phyloP scores from a whole-genome alignment of 2,113 vertebrate species.

The Vimba vimba region DNA sequence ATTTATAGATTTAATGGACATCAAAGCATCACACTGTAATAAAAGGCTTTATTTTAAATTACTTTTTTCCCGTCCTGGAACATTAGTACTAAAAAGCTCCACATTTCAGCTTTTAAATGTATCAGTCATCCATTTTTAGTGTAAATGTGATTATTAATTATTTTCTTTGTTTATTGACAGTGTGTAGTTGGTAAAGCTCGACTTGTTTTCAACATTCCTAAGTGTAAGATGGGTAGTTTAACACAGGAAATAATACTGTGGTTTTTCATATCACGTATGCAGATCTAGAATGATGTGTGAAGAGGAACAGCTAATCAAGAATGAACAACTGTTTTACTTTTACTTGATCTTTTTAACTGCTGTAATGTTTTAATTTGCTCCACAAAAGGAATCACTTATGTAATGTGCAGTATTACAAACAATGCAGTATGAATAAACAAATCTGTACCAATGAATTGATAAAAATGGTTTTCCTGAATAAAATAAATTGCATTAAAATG shows the following conservation, averaged over 20 bases:
- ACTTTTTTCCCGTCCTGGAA: neutral
- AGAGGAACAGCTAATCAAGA: neutral
- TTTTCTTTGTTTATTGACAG: neutral
- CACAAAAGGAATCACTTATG: neutral
- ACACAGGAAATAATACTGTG: slow-evolving; percentile 2
- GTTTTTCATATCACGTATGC: neutral
- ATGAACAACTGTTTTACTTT: slow-evolving; percentile 26
- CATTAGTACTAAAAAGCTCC: neutral
- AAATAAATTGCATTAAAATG: neutral
- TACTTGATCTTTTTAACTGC: slow-evolving; percentile 26
- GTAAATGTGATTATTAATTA: neutral
- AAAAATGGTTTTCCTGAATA: neutral
- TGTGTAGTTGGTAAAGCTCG: neutral
- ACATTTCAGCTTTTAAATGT: neutral
- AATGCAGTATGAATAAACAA: neutral
- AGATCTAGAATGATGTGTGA: neutral
- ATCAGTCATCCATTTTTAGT: neutral
- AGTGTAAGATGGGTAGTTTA: neutral
- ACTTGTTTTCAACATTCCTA: neutral
- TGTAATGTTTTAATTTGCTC: neutral
- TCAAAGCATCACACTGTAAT: neutral
- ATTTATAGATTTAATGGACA: neutral
- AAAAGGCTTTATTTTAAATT: neutral
- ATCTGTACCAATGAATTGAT: neutral
- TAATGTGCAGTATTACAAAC: neutral